These are phyloP conservation scores for Trachelus stipa DNA, from an alignment of 2,888 invertebrate genomes.

Conservation along the genomic window DNA sequence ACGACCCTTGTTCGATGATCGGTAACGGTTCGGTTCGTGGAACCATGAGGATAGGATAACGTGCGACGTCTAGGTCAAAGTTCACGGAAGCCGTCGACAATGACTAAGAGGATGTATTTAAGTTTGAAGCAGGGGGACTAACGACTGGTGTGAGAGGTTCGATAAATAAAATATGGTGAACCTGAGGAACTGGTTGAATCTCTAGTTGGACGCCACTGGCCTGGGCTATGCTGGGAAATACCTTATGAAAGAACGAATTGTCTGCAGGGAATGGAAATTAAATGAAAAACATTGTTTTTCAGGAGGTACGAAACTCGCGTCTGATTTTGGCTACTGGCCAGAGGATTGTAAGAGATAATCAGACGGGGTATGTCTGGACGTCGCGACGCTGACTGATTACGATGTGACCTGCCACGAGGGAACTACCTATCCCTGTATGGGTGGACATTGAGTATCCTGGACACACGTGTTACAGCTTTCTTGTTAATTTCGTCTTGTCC, in stretches of 20 bases:
- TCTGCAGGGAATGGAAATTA: slow-evolving; percentile 39
- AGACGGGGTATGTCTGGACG: background rate
- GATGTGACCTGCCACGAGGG: background rate
- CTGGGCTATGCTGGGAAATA: background rate
- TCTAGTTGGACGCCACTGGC: background rate
- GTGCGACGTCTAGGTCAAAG: background rate
- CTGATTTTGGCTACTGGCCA: background rate
- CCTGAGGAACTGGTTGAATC: background rate
- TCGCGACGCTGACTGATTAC: background rate
- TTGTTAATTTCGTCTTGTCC: background rate
- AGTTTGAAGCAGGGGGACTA: background rate
- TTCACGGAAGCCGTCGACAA: background rate
- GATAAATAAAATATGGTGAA: background rate
- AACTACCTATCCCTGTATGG: background rate
- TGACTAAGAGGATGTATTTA: background rate
- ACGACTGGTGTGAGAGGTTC: background rate
- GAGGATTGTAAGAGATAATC: background rate
- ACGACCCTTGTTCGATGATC: background rate
- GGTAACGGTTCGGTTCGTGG: background rate
- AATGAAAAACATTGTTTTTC: slow-evolving; percentile 42
- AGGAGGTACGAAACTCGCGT: slow-evolving; percentile 7
- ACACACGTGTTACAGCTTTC: background rate
- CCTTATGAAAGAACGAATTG: slow-evolving; percentile 11
- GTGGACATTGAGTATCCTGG: background rate
- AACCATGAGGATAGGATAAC: background rate